These are phyloP conservation scores for Hemibagrus guttatus DNA, from an alignment of 2,797 vertebrate genomes.

Conservation along the genomic window DNA sequence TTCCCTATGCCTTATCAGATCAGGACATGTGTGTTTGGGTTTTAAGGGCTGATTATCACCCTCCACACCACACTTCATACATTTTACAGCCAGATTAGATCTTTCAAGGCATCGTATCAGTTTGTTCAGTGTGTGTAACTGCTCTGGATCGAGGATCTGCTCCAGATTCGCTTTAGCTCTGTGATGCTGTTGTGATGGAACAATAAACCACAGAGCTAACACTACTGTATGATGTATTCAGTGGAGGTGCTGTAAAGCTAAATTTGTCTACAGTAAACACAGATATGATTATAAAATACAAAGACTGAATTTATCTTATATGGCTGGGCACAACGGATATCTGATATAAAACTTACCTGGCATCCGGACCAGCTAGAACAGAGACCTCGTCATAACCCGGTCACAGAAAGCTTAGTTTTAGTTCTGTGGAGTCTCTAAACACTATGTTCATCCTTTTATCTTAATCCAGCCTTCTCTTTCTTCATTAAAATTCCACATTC, in stretches of 20 bases:
- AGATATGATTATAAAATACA: not conserved
- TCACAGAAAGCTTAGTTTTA: not conserved
- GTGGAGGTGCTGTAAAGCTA: slow-evolving; percentile 14
- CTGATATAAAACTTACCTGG: not conserved
- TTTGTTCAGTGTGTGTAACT: not conserved
- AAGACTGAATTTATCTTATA: not conserved
- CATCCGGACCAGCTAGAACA: not conserved
- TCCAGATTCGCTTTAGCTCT: not conserved
- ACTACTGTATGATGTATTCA: not conserved
- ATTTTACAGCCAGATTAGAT: not conserved
- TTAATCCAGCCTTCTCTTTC: not conserved
- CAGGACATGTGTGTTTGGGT: not conserved
- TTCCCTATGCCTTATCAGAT: slow-evolving; percentile 84
- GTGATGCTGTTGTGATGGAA: not conserved
- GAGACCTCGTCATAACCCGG: not conserved
- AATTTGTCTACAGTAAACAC: slow-evolving; percentile 24
- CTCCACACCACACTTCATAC: not conserved
- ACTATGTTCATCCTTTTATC: not conserved
- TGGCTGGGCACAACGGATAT: not conserved
- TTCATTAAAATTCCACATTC: not conserved
- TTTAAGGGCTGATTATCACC: slow-evolving; percentile 40
- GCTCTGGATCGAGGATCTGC: not conserved
- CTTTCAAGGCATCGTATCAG: not conserved
- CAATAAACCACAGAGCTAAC: not conserved
- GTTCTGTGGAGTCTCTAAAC: not conserved